Evolutionary conservation across 64 coral and sea anemone species (phyloP).

Genomic region (Trachythela sp.): DNA sequence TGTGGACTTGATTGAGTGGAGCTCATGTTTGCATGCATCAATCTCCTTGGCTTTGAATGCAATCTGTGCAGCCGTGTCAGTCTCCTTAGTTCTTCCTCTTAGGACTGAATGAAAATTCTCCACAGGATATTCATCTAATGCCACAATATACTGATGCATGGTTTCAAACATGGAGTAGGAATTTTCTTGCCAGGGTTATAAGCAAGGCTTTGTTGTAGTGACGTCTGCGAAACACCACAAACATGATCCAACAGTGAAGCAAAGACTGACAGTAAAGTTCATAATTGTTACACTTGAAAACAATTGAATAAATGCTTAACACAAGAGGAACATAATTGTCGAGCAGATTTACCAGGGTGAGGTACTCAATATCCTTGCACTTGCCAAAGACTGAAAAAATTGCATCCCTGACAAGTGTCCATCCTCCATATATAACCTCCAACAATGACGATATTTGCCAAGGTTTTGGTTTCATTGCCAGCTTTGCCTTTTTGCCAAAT

Average conservation of each 20-base stretch:
- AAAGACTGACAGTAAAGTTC: too few species aligned
- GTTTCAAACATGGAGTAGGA: too few species aligned
- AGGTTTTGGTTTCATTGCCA: slow-evolving; percentile 48
- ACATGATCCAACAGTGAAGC: too few species aligned
- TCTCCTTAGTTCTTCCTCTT: background rate
- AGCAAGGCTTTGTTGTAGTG: slow-evolving; percentile 7
- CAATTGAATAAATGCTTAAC: too few species aligned
- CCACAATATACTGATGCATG: too few species aligned
- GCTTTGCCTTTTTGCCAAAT: slow-evolving; percentile 37
- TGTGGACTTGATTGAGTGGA: background rate
- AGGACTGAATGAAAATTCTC: background rate
- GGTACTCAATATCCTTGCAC: too few species aligned
- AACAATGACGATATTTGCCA: slow-evolving; percentile 28
- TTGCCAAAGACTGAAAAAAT: slow-evolving; percentile 29
- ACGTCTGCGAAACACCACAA: background rate
- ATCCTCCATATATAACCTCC: slow-evolving; percentile 28
- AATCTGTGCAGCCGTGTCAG: background rate
- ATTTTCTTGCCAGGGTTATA: background rate
- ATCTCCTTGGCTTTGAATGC: background rate
- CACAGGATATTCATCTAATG: too few species aligned
- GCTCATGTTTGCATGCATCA: background rate
- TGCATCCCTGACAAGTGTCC: slow-evolving; percentile 7
- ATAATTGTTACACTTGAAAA: too few species aligned
- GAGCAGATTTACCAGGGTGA: too few species aligned
- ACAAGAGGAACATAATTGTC: too few species aligned